Evolutionary conservation across 2,113 vertebrate genomes (phyloP).

Genomic region (Vicugna pacos): DNA sequence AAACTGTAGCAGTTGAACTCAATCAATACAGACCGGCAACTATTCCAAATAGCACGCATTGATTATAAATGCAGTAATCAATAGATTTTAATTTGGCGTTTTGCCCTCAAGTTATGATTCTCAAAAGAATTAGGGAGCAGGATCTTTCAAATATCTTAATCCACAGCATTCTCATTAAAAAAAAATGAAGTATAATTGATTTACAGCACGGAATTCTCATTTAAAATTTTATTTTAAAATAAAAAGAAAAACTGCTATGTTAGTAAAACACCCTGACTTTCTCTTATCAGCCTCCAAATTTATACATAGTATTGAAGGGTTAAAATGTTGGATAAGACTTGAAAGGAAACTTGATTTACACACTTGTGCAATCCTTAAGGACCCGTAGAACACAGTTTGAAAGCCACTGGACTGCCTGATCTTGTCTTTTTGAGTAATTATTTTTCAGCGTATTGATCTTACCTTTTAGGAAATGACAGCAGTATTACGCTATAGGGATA

Average conservation of each 20-base stretch:
- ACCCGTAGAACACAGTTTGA: not conserved
- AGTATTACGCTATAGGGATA: slow-evolving; percentile 60
- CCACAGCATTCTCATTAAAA: not conserved
- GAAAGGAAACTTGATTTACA: not conserved
- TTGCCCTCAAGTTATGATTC: slow-evolving; percentile 7
- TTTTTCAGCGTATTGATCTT: slow-evolving; percentile 42
- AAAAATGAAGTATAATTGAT: too few species aligned
- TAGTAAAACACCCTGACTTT: not conserved
- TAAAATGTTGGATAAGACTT: not conserved
- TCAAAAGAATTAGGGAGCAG: slow-evolving; percentile 15
- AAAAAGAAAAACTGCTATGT: not conserved
- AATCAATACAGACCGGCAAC: not conserved
- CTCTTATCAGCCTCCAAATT: not conserved
- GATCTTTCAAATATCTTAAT: slow-evolving; percentile 38
- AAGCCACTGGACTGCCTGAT: not conserved
- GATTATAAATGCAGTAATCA: not conserved
- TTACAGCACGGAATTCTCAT: too few species aligned
- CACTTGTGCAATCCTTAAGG: not conserved
- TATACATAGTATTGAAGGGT: not conserved
- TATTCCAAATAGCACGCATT: not conserved
- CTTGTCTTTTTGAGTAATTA: not conserved
- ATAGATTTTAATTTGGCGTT: not conserved
- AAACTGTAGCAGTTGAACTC: not conserved
- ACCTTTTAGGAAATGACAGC: slow-evolving; percentile 62
- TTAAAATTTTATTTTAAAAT: slow-evolving; percentile 18